Evolutionary conservation across 23 tunicate genomes (phyloP), one percentile per base, ranked within the genome.

Genomic region (Phallusia fumigata): DNA sequence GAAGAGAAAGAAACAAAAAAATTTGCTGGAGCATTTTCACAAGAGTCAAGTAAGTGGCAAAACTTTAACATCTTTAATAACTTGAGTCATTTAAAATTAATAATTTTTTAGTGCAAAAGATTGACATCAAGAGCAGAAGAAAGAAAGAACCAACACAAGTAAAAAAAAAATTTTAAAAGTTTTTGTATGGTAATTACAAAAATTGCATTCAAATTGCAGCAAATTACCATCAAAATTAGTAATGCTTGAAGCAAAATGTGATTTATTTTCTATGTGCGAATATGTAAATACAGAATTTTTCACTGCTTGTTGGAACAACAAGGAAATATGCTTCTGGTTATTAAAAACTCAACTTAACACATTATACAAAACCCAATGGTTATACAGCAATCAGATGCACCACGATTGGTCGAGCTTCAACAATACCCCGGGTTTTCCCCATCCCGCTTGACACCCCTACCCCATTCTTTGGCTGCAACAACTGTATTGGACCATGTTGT

Each of bases 401-500:
- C 97, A 33, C 80, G 91, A 40, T 69, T 93, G 35, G 97, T 93
- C 28, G 97, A 93, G 35, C 82, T 93, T 53, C 97, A 93, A 52
- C 97, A 93, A 36, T 93, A 80, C 45, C 97, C 97, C 26, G 97
- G 97, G 22, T 93, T 86, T 82, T 65, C 82, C 12, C 69, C 36
- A 34, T 32, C 77, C 13, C 49, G 53, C 12, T 50, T 35, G 19
- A 81, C 88, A 15, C 84, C 92, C 10, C 65, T 93, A 15, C 97
- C 97, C 8, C 97, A 93, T 85, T 84, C 89, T 26, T 52, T 93
- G 34, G 93, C 88, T 81, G 79, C 87, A 15, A 74, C 74, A 6
- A 77, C 64, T 22, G 90, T 93, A 30, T 65, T 88, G 31, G 97
- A 93, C 72, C 77, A 81, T 53, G 97, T 93, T 19, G 53, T 93